These are phyloP conservation scores for Chorisops tibialis DNA, from an alignment of 2,888 invertebrate species.

Conservation along the genomic window DNA sequence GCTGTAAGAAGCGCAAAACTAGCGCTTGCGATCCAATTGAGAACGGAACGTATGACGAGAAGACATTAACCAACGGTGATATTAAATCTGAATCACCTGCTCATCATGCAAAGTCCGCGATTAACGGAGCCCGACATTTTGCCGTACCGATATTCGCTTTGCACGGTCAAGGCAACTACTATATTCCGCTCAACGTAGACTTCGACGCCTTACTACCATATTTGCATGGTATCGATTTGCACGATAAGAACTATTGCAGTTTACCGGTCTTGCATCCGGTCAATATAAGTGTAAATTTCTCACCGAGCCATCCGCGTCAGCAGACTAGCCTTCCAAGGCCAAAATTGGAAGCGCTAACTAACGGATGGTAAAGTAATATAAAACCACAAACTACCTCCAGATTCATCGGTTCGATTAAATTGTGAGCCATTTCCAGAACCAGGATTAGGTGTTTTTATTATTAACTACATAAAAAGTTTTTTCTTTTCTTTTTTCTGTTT, in stretches of 20 bases:
- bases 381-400: not conserved
- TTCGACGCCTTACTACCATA: slow-evolving; percentile 69
- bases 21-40: slow-evolving; percentile 11
- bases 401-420: not conserved
- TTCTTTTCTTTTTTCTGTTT: too few species aligned
- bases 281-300: slow-evolving; percentile 83
- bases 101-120: slow-evolving; percentile 13
- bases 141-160: slow-evolving; percentile 85
- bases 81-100: slow-evolving; percentile 33
- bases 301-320: slow-evolving; percentile 36
- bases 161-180: slow-evolving; percentile 83
- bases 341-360: slow-evolving; percentile 48
- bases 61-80: slow-evolving; percentile 25
- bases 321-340: slow-evolving; percentile 31
- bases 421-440: slow-evolving; percentile 9
- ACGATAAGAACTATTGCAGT: slow-evolving; percentile 55
- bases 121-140: slow-evolving; percentile 41
- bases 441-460: slow-evolving; percentile 8
- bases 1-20: slow-evolving; percentile 21
- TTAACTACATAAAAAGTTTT: too few species aligned
- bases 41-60: slow-evolving; percentile 11
- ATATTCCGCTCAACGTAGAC: slow-evolving; percentile 81
- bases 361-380: slow-evolving; percentile 45
- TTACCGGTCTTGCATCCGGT: slow-evolving; percentile 74
- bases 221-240: slow-evolving; percentile 59